Evolutionary conservation across 2,113 vertebrate genomes (phyloP).

Genomic region (Trematomus loennbergii): DNA sequence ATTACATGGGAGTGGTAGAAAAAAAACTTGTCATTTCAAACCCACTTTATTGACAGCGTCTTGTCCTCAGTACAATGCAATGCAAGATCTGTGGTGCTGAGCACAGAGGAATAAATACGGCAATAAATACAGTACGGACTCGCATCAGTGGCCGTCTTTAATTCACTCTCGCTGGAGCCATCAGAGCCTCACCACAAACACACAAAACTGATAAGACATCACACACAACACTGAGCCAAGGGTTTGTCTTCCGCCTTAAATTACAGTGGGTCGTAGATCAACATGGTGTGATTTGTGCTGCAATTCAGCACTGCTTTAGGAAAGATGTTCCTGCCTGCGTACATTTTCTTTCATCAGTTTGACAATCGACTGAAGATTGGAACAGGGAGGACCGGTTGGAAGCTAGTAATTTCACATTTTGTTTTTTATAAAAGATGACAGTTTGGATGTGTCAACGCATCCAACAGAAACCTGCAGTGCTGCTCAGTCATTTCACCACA

Average conservation of each 20-base stretch:
- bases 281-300: constrained; percentile 29
- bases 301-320: constrained; percentile 14
- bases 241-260: constrained; percentile 49
- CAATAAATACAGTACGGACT: constrained; percentile 72
- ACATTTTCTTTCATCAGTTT: constrained; percentile 33
- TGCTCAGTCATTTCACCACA: constrained; percentile 13
- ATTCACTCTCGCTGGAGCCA: constrained; percentile 34
- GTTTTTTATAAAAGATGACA: constrained; percentile 29
- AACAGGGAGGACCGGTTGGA: constrained; percentile 32
- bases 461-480: constrained; percentile 27
- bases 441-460: constrained; percentile 11
- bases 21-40: constrained; percentile 56
- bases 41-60: constrained; percentile 72
- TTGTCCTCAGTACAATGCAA: constrained; percentile 65
- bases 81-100: constrained; percentile 63
- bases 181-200: constrained; percentile 61
- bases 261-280: constrained; percentile 47
- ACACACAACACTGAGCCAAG: constrained; percentile 62
- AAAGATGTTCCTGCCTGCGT: constrained; percentile 19
- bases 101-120: constrained; percentile 70
- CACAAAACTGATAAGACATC: constrained; percentile 60
- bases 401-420: constrained; percentile 30
- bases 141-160: constrained; percentile 28
- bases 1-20: constrained; percentile 25
- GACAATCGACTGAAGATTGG: constrained; percentile 17